phyloP scores from a whole-genome alignment of 1,140 invertebrate genomes.

The Paraescarpia echinospica region DNA sequence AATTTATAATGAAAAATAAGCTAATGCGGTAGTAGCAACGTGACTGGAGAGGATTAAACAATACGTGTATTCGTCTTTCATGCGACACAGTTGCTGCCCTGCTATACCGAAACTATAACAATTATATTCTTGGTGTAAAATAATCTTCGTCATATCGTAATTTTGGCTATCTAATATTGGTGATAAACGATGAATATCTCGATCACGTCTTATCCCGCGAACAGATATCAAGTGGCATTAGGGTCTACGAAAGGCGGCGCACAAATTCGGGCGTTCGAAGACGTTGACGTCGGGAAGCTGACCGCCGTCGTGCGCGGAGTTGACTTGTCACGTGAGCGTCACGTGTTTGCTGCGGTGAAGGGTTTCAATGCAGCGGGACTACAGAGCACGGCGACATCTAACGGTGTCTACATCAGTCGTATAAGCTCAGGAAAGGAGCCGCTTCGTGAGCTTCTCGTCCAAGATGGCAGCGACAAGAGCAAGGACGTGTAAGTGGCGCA shows the following conservation, averaged over 20 bases:
- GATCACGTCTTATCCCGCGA: not conserved
- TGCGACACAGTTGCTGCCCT: not conserved
- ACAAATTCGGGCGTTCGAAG: not conserved
- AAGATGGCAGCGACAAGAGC: not conserved
- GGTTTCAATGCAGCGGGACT: not conserved
- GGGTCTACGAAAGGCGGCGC: not conserved
- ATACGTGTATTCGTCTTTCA: not conserved
- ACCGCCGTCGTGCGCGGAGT: not conserved
- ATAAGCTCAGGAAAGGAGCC: not conserved
- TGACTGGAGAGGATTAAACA: not conserved
- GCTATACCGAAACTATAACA: not conserved
- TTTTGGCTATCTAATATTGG: not conserved
- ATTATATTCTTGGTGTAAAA: not conserved
- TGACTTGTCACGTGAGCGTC: not conserved
- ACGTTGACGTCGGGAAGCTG: not conserved
- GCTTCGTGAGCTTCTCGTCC: not conserved
- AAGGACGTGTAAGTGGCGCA: not conserved
- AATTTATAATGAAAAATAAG: not conserved
- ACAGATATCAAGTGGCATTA: not conserved
- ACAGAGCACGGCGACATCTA: not conserved
- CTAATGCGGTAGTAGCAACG: not conserved
- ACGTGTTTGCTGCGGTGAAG: not conserved
- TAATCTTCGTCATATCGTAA: not conserved
- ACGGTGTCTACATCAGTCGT: not conserved
- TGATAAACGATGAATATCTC: not conserved